Evolutionary conservation across 2,113 vertebrate species (phyloP).

Genomic region (Ceyx melanurus): DNA sequence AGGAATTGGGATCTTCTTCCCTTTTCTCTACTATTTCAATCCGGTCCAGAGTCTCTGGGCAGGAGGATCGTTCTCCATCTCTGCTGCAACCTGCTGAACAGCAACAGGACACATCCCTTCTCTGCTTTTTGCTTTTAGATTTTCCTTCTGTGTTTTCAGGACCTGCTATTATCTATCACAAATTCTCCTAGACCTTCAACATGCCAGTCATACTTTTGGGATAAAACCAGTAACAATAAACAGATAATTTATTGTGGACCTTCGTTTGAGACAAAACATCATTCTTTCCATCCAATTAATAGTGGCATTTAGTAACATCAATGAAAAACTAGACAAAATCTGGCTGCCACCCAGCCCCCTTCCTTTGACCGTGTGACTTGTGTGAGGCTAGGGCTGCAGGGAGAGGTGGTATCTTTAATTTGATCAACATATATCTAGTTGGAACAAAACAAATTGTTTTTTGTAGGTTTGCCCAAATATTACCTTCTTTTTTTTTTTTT

Average conservation of each 20-base stretch:
- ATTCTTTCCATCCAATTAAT: constrained; percentile 25
- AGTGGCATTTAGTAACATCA: not conserved
- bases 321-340: not conserved
- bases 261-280: not conserved
- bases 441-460: not conserved
- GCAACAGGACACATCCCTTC: not conserved
- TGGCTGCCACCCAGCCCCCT: not conserved
- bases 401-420: not conserved
- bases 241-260: not conserved
- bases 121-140: not conserved
- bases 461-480: not conserved
- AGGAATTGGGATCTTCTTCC: not conserved
- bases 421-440: not conserved
- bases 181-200: not conserved
- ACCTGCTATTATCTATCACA: not conserved
- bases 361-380: not conserved
- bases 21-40: not conserved
- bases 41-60: not conserved
- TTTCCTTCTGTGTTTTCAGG: not conserved
- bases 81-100: not conserved
- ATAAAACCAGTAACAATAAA: not conserved
- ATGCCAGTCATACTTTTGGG: not conserved
- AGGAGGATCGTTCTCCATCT: not conserved
- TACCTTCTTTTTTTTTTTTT: not conserved
- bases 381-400: not conserved